phyloP scores from a whole-genome alignment of 2,888 invertebrate species.

The Hirtodrosophila trivittata region DNA sequence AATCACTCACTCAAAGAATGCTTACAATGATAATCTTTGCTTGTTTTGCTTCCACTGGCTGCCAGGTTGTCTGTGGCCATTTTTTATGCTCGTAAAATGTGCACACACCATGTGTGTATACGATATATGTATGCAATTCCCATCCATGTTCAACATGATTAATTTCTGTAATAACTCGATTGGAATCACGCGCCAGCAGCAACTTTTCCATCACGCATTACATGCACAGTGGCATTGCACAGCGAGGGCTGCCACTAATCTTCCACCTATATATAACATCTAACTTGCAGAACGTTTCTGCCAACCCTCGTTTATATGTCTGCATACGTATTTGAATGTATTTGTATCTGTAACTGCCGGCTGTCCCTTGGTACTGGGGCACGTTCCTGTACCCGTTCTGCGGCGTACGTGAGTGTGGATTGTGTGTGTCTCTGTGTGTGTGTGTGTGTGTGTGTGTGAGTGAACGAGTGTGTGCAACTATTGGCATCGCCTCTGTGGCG shows the following conservation, averaged over 20 bases:
- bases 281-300: no score
- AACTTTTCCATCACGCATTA: conserved; percentile 78
- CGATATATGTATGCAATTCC: conserved; percentile 62
- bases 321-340: conserved; percentile 28
- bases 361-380: conserved; percentile 48
- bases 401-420: conserved; percentile 59
- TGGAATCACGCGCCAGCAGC: conserved; percentile 80
- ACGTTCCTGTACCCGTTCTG: conserved; percentile 66
- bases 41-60: conserved; percentile 38
- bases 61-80: conserved; percentile 52
- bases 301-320: conserved; percentile 3
- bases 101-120: conserved; percentile 18
- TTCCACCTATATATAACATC: no score
- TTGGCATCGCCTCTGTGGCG: conserved; percentile 56
- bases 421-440: conserved; percentile 13
- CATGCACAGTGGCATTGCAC: conserved; percentile 39
- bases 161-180: conserved; percentile 80
- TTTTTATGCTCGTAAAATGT: conserved; percentile 43
- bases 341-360: conserved; percentile 60
- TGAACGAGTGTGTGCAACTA: not conserved
- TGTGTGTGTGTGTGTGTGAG: conserved; percentile 3
- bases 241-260: conserved; percentile 19
- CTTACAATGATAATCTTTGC: conserved; percentile 76
- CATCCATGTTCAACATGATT: conserved; percentile 80
- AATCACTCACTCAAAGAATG: conserved; percentile 76